Base-by-base conservation (phyloP, 2,888 invertebrate species). In the Aplocera efformata region DNA sequence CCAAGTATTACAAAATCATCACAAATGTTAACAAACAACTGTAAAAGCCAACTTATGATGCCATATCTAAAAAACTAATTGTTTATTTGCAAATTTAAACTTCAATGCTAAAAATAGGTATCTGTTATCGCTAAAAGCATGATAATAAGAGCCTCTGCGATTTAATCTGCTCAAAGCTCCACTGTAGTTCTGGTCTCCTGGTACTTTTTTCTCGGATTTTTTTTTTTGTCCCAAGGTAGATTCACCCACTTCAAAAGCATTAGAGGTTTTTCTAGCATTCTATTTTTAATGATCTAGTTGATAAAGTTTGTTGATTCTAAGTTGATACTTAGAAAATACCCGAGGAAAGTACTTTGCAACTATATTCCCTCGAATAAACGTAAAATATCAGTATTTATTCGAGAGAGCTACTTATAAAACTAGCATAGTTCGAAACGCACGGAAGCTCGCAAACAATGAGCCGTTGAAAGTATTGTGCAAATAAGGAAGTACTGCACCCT, bases 381-480 rank as follows among this genome's bases (percentile, higher is more conserved):
- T 30, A 36, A 30, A 45, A 30, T 37, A 26, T 30, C 22, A 34
- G 36, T 41, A 29, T 40, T 40, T 45, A 36, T 44, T 32, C 39
- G 26, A 44, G 26, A 44, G 35, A 32, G 22, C 35, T 45, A 45
- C 40, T 39, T 45, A 44, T 41, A 38, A 46, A 44, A 38, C 43
- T 44, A 27, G 38, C 38, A 29, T 38, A 39, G 52, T 56, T 53
- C 56, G 62, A 49, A 55, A 41, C 39, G 50, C 58, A 50, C 49
- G 58, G 43, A 36, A 53, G 67, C 40, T 31, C 27, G 47, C 74
- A 74, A 79, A 81, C 83, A 82, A 77, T 78, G 62, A 58, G 47
- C 51, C 50, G 56, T 72, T 69, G 76, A 79, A 75, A 80, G 81
- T 77, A 79, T 75, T 72, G 72, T 57, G 72, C 75, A 83, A 82